phyloP scores from a whole-genome alignment of 2,797 vertebrate species.

The Malurus splendens region DNA sequence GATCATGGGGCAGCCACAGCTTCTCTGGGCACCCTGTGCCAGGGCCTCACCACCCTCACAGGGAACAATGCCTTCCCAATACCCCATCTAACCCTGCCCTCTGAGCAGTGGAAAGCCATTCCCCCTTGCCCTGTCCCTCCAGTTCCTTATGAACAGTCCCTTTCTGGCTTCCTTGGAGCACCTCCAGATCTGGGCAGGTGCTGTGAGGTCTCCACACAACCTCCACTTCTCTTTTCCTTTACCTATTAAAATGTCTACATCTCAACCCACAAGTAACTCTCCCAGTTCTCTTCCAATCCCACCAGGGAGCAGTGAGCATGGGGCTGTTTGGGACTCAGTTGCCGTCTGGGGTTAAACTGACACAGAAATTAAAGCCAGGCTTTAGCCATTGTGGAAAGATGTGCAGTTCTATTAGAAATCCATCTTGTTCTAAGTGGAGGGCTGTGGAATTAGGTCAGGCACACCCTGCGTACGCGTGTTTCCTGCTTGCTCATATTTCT shows the following conservation, averaged over 20 bases:
- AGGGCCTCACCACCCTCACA: neutral
- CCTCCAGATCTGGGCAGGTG: neutral
- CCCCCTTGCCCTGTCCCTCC: neutral
- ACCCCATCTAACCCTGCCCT: neutral
- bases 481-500: constrained; percentile 45
- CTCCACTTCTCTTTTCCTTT: neutral
- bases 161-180: neutral
- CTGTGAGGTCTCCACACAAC: neutral
- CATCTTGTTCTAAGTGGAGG: neutral
- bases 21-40: neutral
- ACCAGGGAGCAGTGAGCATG: neutral
- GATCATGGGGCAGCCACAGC: neutral
- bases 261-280: accelerated
- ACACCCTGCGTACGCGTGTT: neutral
- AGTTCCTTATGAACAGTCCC: neutral
- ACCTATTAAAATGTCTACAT: accelerated
- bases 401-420: neutral
- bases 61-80: neutral
- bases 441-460: constrained; percentile 36
- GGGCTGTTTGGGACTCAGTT: neutral
- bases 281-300: neutral
- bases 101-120: neutral
- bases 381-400: neutral
- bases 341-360: neutral
- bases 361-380: neutral